Evolutionary conservation across 2,888 invertebrate genomes (phyloP).

Genomic region (Lochmaea capreae): DNA sequence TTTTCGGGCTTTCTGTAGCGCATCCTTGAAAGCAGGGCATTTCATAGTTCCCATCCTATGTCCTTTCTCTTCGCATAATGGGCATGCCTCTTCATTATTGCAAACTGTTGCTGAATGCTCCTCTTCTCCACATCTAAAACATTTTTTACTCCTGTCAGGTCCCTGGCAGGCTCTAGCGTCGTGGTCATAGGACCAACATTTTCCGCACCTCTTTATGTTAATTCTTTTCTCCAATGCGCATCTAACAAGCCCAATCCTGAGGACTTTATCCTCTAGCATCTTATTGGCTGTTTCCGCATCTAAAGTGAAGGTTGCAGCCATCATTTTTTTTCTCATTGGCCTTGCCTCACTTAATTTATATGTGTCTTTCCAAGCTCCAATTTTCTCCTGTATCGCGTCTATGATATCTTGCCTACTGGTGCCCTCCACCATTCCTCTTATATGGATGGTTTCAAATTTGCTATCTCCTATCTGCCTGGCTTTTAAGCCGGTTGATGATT

Average conservation of each 20-base stretch:
- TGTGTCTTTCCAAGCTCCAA: neutral
- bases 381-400: neutral
- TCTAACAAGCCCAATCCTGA: constrained; percentile 11
- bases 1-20: constrained; percentile 9
- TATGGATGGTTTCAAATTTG: neutral
- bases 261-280: neutral
- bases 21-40: constrained; percentile 15
- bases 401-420: constrained; percentile 4
- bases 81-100: constrained; percentile 16
- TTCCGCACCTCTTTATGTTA: constrained; percentile 6
- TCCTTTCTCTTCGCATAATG: constrained; percentile 10
- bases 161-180: constrained; percentile 15
- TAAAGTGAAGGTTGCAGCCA: constrained; percentile 11
- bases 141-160: neutral
- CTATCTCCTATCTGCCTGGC: neutral
- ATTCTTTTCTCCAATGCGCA: neutral
- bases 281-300: neutral
- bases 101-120: constrained; percentile 17
- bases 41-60: constrained; percentile 10
- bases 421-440: constrained; percentile 19
- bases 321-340: constrained; percentile 12
- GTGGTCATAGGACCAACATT: constrained; percentile 25
- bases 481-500: neutral
- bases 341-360: constrained; percentile 18
- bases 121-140: constrained; percentile 17